Conservation (phyloP, 2,797 vertebrate genomes). For the Galago senegalensis region DNA sequence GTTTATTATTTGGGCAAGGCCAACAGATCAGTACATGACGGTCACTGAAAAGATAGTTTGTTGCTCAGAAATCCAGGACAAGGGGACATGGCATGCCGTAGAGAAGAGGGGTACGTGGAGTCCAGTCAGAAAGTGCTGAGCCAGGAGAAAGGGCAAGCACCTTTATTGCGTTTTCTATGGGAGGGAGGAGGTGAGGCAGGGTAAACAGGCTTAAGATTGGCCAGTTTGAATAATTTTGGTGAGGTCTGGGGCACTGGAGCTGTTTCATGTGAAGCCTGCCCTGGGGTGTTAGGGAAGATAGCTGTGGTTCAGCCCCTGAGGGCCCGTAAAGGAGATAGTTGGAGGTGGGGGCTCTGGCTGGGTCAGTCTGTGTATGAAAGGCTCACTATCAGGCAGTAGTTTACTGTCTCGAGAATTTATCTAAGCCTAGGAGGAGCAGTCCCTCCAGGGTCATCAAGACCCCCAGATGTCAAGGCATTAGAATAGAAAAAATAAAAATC, state of each 20-base stretch:
- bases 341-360: background rate
- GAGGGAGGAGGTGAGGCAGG: background rate
- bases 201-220: background rate
- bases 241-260: background rate
- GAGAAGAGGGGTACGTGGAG: no score
- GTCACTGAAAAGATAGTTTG: background rate
- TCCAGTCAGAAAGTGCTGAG: no score
- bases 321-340: background rate
- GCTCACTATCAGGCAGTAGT: background rate
- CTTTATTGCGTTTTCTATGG: background rate
- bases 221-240: background rate
- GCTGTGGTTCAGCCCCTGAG: background rate
- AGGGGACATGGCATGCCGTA: background rate
- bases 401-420: background rate
- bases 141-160: rapidly evolving
- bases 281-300: background rate
- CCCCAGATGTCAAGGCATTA: background rate
- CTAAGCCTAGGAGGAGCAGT: background rate
- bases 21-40: background rate
- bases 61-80: background rate
- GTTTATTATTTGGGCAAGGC: background rate
- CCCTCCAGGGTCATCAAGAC: background rate
- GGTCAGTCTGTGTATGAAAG: background rate
- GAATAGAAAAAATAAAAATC: background rate
- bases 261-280: background rate